phyloP scores from a whole-genome alignment of 2,797 vertebrate species.

The Sebastes goodei region DNA sequence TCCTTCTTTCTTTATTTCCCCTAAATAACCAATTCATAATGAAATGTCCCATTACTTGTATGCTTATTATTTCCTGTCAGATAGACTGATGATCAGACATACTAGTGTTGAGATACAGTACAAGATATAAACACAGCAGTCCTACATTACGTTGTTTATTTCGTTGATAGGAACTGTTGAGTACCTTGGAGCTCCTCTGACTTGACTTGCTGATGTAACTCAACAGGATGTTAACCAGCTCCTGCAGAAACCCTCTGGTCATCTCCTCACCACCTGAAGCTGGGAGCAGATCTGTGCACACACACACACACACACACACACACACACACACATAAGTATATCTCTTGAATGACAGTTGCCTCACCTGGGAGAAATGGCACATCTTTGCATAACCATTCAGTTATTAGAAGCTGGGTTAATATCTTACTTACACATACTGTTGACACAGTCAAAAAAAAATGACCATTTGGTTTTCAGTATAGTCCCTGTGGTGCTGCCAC shows the following conservation, averaged over 20 bases:
- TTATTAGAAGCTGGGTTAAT: neutral
- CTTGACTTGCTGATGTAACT: constrained; percentile 74
- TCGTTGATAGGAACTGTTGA: neutral
- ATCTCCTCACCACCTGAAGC: constrained; percentile 62
- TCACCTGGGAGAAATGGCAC: neutral
- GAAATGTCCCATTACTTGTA: neutral
- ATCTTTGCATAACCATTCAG: neutral
- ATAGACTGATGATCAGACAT: neutral
- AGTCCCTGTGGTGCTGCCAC: neutral
- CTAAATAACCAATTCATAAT: neutral
- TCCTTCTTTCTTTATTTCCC: no score
- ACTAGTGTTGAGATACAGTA: neutral
- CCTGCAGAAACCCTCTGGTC: constrained; percentile 74
- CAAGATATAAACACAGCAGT: neutral
- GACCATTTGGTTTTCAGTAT: neutral
- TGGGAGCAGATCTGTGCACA: constrained; percentile 73
- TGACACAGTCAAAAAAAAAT: neutral
- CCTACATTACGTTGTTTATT: no score
- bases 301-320: neutral
- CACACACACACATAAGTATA: neutral
- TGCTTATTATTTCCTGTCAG: neutral
- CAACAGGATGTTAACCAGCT: constrained; percentile 77
- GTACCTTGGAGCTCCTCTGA: constrained; percentile 75
- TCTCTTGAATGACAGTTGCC: neutral
- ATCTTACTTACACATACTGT: neutral